A percentile compares a stretch with the other conserved stretches of the same genome.
Evolutionary conservation across 2,113 vertebrate species (phyloP).

Genomic region (Dipodomys ordii): DNA sequence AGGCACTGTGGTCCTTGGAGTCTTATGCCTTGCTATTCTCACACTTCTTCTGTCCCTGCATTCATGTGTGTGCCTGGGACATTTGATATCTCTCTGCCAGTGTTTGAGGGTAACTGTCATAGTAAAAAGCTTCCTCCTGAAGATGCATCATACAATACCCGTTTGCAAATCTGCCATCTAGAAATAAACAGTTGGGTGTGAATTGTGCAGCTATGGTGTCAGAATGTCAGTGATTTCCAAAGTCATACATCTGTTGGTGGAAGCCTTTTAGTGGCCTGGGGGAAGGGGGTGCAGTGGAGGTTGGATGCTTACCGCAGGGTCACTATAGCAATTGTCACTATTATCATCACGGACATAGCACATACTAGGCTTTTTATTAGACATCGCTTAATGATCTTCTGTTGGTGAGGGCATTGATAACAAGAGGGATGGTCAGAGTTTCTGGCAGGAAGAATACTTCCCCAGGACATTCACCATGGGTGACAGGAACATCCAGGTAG

Average conservation of each 20-base stretch:
- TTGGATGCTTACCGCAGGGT: accelerated
- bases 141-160: neutral
- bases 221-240: neutral
- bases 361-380: neutral
- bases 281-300: too few relatives aligned
- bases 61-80: neutral
- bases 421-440: neutral
- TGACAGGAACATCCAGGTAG: neutral
- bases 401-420: neutral
- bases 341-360: neutral
- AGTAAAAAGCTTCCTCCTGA: neutral
- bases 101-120: neutral
- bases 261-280: neutral
- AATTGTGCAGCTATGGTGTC: too few relatives aligned
- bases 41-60: neutral
- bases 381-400: neutral
- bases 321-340: neutral
- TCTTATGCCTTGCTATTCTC: neutral
- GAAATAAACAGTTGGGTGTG: too few relatives aligned
- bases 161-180: neutral
- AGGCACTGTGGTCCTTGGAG: neutral
- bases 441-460: too few relatives aligned
- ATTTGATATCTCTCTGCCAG: neutral
- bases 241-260: neutral
- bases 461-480: too few relatives aligned